Conservation (phyloP, 2,888 invertebrate genomes). For the Dysmachus trigonus region DNA sequence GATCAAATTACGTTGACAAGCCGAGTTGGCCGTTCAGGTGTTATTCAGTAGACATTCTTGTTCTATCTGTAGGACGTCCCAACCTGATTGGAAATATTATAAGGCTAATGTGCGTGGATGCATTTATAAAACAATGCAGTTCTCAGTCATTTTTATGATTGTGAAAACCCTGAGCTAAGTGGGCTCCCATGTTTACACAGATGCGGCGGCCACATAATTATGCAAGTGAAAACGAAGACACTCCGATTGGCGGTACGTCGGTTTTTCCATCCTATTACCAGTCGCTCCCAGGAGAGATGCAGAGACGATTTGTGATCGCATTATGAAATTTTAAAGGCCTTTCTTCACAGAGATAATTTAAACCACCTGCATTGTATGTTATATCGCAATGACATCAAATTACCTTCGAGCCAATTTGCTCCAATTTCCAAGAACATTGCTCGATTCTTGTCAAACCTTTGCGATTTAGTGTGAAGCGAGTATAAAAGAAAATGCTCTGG, state of each 20-base stretch:
- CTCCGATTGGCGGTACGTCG: neutral
- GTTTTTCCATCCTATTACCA: neutral
- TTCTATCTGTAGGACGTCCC: neutral
- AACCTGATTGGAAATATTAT: slow-evolving; percentile 18
- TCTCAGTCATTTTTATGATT: neutral
- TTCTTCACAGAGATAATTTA: neutral
- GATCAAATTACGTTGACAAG: neutral
- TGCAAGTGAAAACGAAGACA: neutral
- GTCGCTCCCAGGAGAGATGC: neutral
- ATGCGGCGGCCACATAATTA: neutral
- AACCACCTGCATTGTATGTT: neutral
- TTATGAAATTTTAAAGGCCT: neutral
- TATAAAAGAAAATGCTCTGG: neutral
- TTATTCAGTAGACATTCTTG: neutral
- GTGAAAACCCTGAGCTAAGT: neutral
- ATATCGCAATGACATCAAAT: neutral
- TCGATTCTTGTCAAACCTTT: neutral
- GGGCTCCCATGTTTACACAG: neutral
- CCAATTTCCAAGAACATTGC: neutral
- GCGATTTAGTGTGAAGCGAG: neutral
- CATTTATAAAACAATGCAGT: neutral
- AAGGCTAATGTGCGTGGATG: neutral
- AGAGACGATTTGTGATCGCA: neutral
- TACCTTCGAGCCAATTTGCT: neutral
- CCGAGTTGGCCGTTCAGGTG: neutral